Conservation (phyloP, 1,140 invertebrate genomes). For the Battus philenor region DNA sequence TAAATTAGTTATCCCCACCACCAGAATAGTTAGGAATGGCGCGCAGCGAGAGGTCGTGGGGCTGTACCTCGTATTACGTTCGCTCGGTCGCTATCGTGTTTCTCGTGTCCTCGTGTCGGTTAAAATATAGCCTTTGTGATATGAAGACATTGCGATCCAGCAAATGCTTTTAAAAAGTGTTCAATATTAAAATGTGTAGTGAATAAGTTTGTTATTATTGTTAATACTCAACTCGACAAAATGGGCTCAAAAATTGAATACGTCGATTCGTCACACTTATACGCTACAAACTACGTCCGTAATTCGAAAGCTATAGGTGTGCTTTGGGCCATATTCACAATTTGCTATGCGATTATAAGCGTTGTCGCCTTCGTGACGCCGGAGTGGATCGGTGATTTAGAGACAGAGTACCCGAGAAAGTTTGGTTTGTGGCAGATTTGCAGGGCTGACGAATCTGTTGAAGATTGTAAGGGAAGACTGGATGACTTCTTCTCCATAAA, state of each 20-base stretch:
- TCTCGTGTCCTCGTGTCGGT: constrained; percentile 44
- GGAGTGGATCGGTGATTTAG: constrained; percentile 92
- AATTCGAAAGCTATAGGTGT: constrained; percentile 98
- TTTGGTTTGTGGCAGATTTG: constrained; percentile 95
- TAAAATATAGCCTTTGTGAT: constrained; percentile 20
- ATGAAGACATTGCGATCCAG: constrained; percentile 29
- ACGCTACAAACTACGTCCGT: constrained; percentile 94
- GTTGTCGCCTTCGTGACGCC: constrained; percentile 96
- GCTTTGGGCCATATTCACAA: constrained; percentile 96
- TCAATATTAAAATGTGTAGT: constrained; percentile 34
- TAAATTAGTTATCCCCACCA: constrained; percentile 58
- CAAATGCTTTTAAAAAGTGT: constrained; percentile 13
- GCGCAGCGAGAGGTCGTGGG: constrained; percentile 52
- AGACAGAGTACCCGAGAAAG: constrained; percentile 91
- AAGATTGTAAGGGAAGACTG: constrained; percentile 88
- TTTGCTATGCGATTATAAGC: constrained; percentile 97
- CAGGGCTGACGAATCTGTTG: constrained; percentile 80
- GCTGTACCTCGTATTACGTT: constrained; percentile 17
- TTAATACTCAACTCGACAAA: constrained; percentile 42
- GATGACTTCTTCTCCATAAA: constrained; percentile 90
- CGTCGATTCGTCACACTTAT: constrained; percentile 91
- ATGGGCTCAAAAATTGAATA: constrained; percentile 95
- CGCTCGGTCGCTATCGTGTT: constrained; percentile 51
- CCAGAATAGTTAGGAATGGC: constrained; percentile 44
- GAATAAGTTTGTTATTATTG: constrained; percentile 27